Base-by-base conservation (phyloP, 2,113 vertebrate species). In the Hippolais icterina region DNA sequence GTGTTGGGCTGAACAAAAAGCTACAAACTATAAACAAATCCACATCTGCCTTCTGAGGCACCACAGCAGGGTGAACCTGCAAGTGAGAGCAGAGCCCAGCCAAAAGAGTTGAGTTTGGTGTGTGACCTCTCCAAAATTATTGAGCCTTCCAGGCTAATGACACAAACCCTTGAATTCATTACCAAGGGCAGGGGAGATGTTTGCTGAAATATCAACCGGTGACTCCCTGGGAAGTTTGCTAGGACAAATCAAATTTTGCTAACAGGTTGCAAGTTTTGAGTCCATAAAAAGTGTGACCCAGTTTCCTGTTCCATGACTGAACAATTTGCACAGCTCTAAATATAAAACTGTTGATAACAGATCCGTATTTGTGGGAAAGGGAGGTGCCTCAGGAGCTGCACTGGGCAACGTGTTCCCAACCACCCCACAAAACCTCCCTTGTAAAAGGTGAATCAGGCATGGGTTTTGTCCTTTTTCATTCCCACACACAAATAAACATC, bases 311-410 rank as follows among this genome's bases (percentile, higher is more conserved):
- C 93, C 88, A 41, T 1, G 44, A 46, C 60, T 53, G 72, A 92
- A 57, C 71, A 74, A 78, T 87, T 83, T 87, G 90, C 96, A 83
- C 35, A 46, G 90, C 64, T 95, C 95, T 92, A 95, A 93, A 95
- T 89, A 94, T 78, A 93, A 90, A 92, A 70, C 56, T 89, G 85
- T 90, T 68, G 88, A 28, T 92, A 84, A 81, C 11, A 1, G n/a
- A 86, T 27, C 64, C 0, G 5, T 37, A 21, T 44, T 83, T 71
- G 85, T 44, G 90, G 91, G 85, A 37, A 46, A 93, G 70, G 84
- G 42, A 83, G 15, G 3, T 39, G 9, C 35, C 60, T 39, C 68
- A 81, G 29, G 19, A 77, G 7, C 66, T 37, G 49, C 74, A 46
- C 13, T 1, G 2, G 42, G 52, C 82, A 81, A 33, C 7, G 59